Evolutionary conservation across 2,113 vertebrate species (phyloP), one percentile per base, ranked within the genome.

Genomic region (Hyperopisus bebe): DNA sequence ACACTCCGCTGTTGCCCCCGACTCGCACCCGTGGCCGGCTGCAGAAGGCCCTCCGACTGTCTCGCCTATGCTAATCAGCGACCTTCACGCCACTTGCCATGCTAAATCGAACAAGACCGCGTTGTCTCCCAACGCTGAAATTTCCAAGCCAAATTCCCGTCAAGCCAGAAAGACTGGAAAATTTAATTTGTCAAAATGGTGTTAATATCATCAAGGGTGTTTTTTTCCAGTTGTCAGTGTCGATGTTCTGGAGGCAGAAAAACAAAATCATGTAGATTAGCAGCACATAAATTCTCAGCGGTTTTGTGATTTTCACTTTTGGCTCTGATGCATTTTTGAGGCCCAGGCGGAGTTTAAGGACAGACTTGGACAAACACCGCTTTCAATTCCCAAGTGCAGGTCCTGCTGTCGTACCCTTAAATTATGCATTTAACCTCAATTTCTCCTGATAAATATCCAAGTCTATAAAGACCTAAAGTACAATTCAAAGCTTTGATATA

Each of bases 81-180:
- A 35, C 85, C n/a, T 27, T 84, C 82, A 84, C 1, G 21, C 44
- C 21, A 46, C 85, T 48, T 17, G 47, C 9, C 48, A 17, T 0
- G 11, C 35, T 46, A 86, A 31, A 51, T 51, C 48, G 15, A 85
- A 86, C 13, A 86, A 86, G 85, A 51, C 85, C 1, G 21, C 10
- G 39, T 42, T 84, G 82, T 84, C 44, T 42, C 74, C 35, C 3
- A 42, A 80, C 2, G 8, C 82, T 47, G 21, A 84, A 84, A n/a
- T 46, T 84, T 47, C 15, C 19, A 3, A 84, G 39, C 8, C 19
- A 84, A 46, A 24, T 84, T 84, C 82, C 82, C 1, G 9, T 39
- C 44, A 46, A 84, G 19, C 82, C 82, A 84, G 82, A 84, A 84
- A 8, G 35, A 84, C 82, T n/a, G 44, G 82, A 84, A 84, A 84